Conservation (phyloP, 2,888 invertebrate species). For the Ryuthela nishihirai region DNA sequence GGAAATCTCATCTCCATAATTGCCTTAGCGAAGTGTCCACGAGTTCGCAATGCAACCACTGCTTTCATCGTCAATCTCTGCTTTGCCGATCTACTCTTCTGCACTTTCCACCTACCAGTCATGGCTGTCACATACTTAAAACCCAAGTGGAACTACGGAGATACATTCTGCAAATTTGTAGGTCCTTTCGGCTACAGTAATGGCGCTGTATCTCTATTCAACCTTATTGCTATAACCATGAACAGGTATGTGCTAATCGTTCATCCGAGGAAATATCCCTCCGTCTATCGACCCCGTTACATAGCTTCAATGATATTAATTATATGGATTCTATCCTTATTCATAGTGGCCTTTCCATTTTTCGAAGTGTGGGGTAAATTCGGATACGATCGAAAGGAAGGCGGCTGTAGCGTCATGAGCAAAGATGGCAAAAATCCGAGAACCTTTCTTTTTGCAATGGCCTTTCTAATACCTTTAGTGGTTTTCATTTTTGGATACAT, state of each 20-base stretch:
- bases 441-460: constrained; percentile 74
- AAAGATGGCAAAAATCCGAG: constrained; percentile 69
- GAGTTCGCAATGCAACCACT: constrained; percentile 77
- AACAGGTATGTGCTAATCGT: constrained; percentile 63
- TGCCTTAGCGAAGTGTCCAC: constrained; percentile 69
- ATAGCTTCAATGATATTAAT: constrained; percentile 70
- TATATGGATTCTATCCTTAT: constrained; percentile 71
- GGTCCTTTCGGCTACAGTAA: constrained; percentile 86
- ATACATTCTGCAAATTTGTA: constrained; percentile 72
- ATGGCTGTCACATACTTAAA: constrained; percentile 73
- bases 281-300: constrained; percentile 64
- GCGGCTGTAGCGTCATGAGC: constrained; percentile 80
- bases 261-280: neutral
- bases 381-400: constrained; percentile 71
- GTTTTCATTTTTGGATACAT: constrained; percentile 80
- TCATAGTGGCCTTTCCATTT: constrained; percentile 69
- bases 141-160: constrained; percentile 75
- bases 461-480: constrained; percentile 74
- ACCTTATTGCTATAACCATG: constrained; percentile 84
- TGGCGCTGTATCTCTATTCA: constrained; percentile 77
- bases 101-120: constrained; percentile 74
- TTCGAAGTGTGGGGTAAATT: constrained; percentile 78
- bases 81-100: constrained; percentile 79
- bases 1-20: constrained; percentile 78
- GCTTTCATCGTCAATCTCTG: constrained; percentile 81